Evolutionary conservation across 2,797 vertebrate genomes (phyloP).

Genomic region (Helarctos malayanus): DNA sequence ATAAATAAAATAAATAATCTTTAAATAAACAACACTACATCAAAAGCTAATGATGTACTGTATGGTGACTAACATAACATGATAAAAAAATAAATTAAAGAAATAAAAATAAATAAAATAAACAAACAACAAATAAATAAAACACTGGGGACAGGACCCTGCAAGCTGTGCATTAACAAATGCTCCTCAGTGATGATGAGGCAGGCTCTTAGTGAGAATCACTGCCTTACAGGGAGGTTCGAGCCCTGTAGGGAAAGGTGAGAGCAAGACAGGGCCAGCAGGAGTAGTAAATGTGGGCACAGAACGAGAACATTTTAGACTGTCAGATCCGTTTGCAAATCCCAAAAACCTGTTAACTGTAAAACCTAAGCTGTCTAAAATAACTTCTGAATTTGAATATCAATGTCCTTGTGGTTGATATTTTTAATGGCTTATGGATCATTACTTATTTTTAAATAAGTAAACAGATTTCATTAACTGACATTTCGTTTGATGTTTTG

Average conservation of each 20-base stretch:
- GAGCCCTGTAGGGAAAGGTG: neutral
- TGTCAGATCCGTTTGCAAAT: neutral
- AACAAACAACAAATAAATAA: neutral
- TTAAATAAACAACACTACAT: neutral
- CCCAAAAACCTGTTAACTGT: neutral
- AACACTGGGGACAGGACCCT: neutral
- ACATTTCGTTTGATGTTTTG: slow-evolving; percentile 33
- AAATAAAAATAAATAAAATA: neutral
- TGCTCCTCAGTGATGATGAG: neutral
- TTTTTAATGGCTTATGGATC: slow-evolving; percentile 59
- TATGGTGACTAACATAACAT: no score
- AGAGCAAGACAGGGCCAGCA: neutral
- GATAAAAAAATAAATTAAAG: no score
- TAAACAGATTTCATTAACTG: slow-evolving; percentile 45
- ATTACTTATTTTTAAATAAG: slow-evolving; percentile 69
- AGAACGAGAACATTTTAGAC: neutral
- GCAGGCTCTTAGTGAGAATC: neutral
- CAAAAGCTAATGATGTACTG: no score
- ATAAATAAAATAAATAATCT: neutral
- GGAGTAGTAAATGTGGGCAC: neutral
- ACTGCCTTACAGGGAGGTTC: neutral
- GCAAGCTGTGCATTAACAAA: neutral
- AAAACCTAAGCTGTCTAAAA: slow-evolving; percentile 50
- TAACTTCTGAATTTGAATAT: slow-evolving; percentile 8
- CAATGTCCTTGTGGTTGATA: neutral